Base-by-base conservation (phyloP, 2,797 vertebrate genomes). In the Sebastes diaconus region DNA sequence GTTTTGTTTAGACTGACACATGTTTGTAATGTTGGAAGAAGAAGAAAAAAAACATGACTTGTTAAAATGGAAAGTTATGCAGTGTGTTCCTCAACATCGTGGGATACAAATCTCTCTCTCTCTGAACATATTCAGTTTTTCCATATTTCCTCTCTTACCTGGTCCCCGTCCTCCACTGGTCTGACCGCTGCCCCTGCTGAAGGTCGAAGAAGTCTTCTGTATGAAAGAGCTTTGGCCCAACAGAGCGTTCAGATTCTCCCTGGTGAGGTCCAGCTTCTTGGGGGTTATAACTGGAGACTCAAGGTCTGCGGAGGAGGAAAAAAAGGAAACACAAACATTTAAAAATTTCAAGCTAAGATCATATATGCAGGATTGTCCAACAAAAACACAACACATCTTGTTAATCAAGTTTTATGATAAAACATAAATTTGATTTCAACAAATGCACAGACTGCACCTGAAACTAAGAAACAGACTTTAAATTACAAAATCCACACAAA, bases 201-300 rank as follows among this genome's bases (percentile, higher is more conserved):
- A 96, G 2, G 92, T 90, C 0, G 94, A 93, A 7, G 90, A 10
- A 4, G 80, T 75, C 92, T 93, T 97, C 92, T 82, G 90, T 83
- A 84, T 97, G 90, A 94, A 91, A 79, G 88, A 93, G 76, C 87
- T 95, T 76, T 95, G 96, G 88, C 91, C 95, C 52, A 94, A 84
- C 46, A 97, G 91, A 70, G 90, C 90, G 22, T 93, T 92, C 85
- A 97, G 95, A 36, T 97, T 97, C 86, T 98, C 97, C 89, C 88
- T 97, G 55, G 92, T 82, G 5, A 95, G 94, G 36, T 98, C 97
- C 86, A 95, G 73, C 82, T 96, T 96, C 83, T 88, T 95, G 3
- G 86, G 79, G 2, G 55, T 39, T 20, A 79, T 30, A 73, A 87
- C 67, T 22, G 89, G 90, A 42, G 89, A 88, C 5, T 95, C 93